Conservation (phyloP, 2,797 vertebrate species). For the Channa striata region DNA sequence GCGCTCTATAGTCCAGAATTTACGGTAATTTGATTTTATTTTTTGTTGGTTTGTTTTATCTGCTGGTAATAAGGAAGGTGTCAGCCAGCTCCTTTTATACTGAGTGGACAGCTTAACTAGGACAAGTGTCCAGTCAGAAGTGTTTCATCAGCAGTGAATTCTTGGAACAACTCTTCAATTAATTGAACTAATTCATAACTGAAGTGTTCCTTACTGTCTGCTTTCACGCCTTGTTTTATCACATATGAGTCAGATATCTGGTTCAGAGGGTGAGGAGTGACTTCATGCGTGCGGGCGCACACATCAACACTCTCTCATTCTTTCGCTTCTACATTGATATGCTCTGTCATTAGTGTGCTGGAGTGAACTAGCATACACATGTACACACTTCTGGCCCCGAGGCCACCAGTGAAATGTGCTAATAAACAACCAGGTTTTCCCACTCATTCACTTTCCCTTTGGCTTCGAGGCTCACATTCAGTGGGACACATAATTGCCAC, state of each 20-base stretch:
- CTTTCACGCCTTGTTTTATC: conserved; percentile 28
- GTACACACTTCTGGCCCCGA: background rate
- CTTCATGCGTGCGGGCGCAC: conserved; percentile 31
- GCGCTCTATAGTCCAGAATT: too few species aligned
- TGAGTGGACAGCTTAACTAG: background rate
- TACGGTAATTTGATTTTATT: too few species aligned
- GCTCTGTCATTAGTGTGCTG: background rate
- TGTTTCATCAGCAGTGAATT: conserved; percentile 9
- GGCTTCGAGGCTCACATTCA: background rate
- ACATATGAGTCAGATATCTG: conserved; percentile 7
- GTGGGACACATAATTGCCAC: background rate
- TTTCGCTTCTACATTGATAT: conserved; percentile 46
- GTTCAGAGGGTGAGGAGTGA: conserved; percentile 24
- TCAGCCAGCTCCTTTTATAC: conserved; percentile 11
- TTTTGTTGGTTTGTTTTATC: too few species aligned
- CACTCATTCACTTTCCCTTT: conserved; percentile 6
- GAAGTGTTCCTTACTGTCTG: background rate
- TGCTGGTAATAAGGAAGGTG: background rate
- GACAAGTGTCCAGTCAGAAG: background rate
- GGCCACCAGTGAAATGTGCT: conserved; percentile 31
- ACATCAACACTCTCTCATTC: conserved; percentile 24
- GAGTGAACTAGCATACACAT: background rate
- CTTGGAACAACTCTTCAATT: background rate
- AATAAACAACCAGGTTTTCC: background rate
- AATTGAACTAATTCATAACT: too few species aligned